Evolutionary conservation across 1,140 invertebrate genomes (phyloP), one percentile per base, ranked within the genome.

Genomic region (Charaxes varanes): DNA sequence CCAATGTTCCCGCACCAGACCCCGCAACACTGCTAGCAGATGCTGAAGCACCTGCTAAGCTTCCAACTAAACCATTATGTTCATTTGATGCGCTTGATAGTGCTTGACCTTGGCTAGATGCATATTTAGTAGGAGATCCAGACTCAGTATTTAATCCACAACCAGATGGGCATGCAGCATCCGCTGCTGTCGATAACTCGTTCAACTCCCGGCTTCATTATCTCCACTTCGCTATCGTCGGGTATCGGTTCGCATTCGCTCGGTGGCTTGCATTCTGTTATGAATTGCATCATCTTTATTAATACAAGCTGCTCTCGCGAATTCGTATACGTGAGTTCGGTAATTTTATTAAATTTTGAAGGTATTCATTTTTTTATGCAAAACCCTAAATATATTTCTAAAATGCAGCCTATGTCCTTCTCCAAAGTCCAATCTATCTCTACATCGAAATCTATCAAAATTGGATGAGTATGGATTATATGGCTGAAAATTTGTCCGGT

Each of bases 201-300:
- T 16, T 86, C 71, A 56, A 90, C 87, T 4, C 93, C 93, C 16
- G 88, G 85, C 35, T 88, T 74, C 7, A 90, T 34, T 22, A 81
- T 54, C 22, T 86, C 77, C 6, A 80, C 60, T 13, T 80, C 68
- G 21, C 73, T 69, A 2, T 74, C 62, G 0, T 62, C 47, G 0
- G 78, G 66, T 0, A 88, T 44, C 4, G 57, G 42, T 5, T 87
- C 85, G 62, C 93, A 94, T 41, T 93, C 87, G 14, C 89, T 88
- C n/a, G 73, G 73, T 3, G 90, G 89, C 46, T 89, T 86, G 52
- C 92, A 94, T 77, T 91, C 90, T 90, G 41, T 7, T 8, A 3
- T 5, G 8, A 17, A 17, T 22, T n/a, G n/a, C n/a, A n/a, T n/a
- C n/a, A n/a, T n/a, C n/a, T n/a, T n/a, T n/a, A n/a, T n/a, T n/a